These are phyloP conservation scores for Drosophila erecta DNA, from an alignment of 1,140 invertebrate genomes.

Conservation along the genomic window DNA sequence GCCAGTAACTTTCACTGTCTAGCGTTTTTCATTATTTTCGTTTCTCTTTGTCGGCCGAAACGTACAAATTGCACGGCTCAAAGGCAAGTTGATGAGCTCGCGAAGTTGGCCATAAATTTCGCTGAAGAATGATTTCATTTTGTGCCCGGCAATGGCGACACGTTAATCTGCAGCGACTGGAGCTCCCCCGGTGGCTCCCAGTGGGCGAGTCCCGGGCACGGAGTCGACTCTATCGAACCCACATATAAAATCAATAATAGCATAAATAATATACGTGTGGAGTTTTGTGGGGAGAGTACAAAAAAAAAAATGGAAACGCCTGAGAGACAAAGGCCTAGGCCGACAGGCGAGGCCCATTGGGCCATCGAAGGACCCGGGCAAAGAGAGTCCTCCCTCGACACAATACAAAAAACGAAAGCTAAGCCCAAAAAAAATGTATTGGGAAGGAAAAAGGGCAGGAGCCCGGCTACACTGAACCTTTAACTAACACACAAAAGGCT, in stretches of 20 bases:
- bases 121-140: conserved; percentile 79
- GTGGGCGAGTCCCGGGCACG: conserved; percentile 20
- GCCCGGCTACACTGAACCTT: conserved; percentile 25
- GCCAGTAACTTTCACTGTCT: conserved; percentile 29
- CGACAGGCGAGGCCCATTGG: conserved; percentile 63
- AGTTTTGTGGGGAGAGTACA: conserved; percentile 25
- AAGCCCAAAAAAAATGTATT: conserved; percentile 44
- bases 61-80: conserved; percentile 66
- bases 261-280: conserved; percentile 78
- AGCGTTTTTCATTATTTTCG: conserved; percentile 24
- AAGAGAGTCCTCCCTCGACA: conserved; percentile 52
- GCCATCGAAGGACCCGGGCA: conserved; percentile 60
- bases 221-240: conserved; percentile 53
- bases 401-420: conserved; percentile 65
- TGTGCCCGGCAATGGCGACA: conserved; percentile 40
- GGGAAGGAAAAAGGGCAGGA: conserved; percentile 17
- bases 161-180: conserved; percentile 43
- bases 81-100: conserved; percentile 70
- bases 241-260: conserved; percentile 78
- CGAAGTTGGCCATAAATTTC: conserved; percentile 61
- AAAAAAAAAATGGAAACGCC: conserved; percentile 32
- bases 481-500: conserved; percentile 68
- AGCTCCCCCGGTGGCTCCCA: conserved; percentile 16
- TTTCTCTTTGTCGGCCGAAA: conserved; percentile 20
- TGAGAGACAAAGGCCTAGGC: conserved; percentile 69